Conservation (phyloP, 2,797 vertebrate genomes). For the Geotria australis region DNA sequence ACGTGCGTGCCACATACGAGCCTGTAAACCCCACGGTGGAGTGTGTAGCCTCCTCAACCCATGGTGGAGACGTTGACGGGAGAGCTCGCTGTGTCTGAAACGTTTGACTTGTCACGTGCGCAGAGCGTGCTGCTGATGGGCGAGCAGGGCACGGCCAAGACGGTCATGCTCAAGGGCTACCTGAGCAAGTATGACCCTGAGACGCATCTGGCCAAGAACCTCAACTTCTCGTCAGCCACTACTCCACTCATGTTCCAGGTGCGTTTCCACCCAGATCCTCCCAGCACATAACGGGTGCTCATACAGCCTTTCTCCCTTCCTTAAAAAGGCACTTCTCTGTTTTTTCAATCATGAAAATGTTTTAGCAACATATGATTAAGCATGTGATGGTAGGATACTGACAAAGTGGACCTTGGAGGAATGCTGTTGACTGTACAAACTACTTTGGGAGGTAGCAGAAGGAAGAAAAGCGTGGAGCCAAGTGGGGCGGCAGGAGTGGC, state of each 20-base stretch:
- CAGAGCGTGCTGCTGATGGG: slow-evolving; percentile 79
- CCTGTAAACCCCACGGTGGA: too few relatives aligned
- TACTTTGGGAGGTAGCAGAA: too few relatives aligned
- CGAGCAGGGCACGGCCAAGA: slow-evolving; percentile 88
- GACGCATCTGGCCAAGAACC: slow-evolving; percentile 32
- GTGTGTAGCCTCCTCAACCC: too few relatives aligned
- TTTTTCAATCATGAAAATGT: not conserved
- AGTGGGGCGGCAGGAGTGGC: too few relatives aligned
- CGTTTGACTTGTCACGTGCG: not conserved
- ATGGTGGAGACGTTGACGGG: too few relatives aligned
- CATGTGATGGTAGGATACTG: too few relatives aligned
- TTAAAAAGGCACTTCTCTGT: not conserved
- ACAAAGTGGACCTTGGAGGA: too few relatives aligned
- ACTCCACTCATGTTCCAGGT: slow-evolving; percentile 92
- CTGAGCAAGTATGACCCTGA: slow-evolving; percentile 65
- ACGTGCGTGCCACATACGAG: too few relatives aligned
- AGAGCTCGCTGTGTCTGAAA: too few relatives aligned
- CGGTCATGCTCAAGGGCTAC: slow-evolving; percentile 61
- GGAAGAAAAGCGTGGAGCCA: too few relatives aligned
- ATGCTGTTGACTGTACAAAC: too few relatives aligned
- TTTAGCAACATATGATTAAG: too few relatives aligned
- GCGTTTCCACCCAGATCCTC: slow-evolving; percentile 1
- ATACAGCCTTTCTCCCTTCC: not conserved
- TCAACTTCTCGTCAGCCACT: slow-evolving; percentile 87
- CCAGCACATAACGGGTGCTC: not conserved